Base-by-base conservation (phyloP, 2,113 vertebrate genomes). In the Chamaetylas fuelleborni region DNA sequence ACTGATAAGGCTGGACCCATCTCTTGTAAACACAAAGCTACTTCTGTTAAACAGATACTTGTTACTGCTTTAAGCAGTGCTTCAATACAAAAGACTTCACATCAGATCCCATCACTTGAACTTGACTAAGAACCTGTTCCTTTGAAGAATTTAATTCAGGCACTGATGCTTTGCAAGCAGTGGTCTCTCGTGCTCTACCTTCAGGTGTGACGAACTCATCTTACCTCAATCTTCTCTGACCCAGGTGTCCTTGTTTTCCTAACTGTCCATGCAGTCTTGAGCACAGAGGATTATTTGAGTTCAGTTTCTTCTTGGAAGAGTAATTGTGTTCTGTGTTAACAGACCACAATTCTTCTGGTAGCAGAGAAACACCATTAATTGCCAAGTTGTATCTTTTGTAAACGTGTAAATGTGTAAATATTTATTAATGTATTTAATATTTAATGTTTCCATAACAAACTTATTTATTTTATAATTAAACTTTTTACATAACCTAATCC, bases 391-490 rank as follows among this genome's bases (percentile, higher is more conserved):
- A 92, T 92, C 95, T 98, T 45, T 45, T 45, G 43, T 45, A 43
- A 43, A 43, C 43, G 17, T 43, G 94, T 97, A 98, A 93, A 96
- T 96, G 84, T 95, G 97, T 98, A 98, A 97, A 98, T 97, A 98
- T 97, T 97, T 98, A 96, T 96, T 95, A 58, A 24, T 96, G 88
- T 98, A 98, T 98, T 98, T 98, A 98, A 97, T 98, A 98, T 98
- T 98, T 98, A 98, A 98, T 81, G 89, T 96, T 97, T 86, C 85
- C 76, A 90, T 78, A 90, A 94, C 80, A 88, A 92, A 92, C 95
- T 83, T 98, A 98, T 98, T 98, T 98, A 98, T 98, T 98, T 98
- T 97, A 91, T 95, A 94, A 97, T 98, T 98, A 98, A 98, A 98
- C 85, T 98, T 98, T 98, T 98, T 97, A 97, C 61, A 72, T 84